Base-by-base conservation (phyloP, 2,888 invertebrate genomes). In the Drosophila eohydei region DNA sequence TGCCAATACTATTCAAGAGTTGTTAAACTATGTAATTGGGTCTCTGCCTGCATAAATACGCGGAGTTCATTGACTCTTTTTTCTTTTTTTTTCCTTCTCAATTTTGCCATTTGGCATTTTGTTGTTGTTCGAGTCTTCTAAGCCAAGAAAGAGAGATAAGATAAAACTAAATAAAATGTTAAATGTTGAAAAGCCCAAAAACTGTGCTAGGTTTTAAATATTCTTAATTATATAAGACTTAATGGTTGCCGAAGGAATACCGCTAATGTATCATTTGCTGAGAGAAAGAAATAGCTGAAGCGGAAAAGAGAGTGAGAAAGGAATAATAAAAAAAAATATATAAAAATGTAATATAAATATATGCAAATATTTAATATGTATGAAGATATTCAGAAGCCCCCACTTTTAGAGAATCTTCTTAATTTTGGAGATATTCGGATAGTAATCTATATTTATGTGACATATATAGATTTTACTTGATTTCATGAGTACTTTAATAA, bases 11-110 rank as follows among this genome's bases (percentile, higher is more conserved):
- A 76, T 65, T 71, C 36, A 50, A 50, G 48, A 66, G 55, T 71
- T 56, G n/a, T 41, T 78, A 57, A 75, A 62, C 65, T 75, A 78
- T 79, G 68, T 66, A 85, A 83, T 85, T 85, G 86, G 82, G 83
- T 81, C 71, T 74, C 44, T 16, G 50, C 21, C 58, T 81, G 79
- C 70, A 83, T 83, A 79, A 77, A 71, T 83, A 70, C 71, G 41
- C 38, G 12, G 5, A 62, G 87, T 86, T 83, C 83, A 54, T 84
- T 83, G 87, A 84, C 83, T 54, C 40, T 36, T 50, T 40, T 26
- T 21, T 30, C 40, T 52, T 40, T 16, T 36, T 21, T 36, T 26
- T 2, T 36, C 36, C 16, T 40, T 16, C 11, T 30, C 38, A 51
- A 43, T 28, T 16, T 46, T 41, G 68, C 36, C 41, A 68, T 67